Evolutionary conservation across 1,140 invertebrate species (phyloP).

Genomic region (Zaprionus davidi): DNA sequence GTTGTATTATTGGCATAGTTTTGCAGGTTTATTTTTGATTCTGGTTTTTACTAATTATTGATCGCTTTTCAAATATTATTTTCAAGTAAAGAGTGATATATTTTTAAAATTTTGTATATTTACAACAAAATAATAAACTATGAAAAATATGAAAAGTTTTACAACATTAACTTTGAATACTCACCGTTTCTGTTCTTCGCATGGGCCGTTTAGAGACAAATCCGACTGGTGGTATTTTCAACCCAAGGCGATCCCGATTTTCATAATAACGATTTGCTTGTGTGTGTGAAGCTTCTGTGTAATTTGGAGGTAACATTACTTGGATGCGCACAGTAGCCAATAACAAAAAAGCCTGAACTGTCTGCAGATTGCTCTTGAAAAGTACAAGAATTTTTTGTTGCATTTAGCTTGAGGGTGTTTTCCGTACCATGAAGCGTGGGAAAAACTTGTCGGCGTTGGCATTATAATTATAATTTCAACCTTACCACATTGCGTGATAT

Average conservation of each 20-base stretch:
- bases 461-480: slow-evolving; percentile 29
- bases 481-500: slow-evolving; percentile 55
- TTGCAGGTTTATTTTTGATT: too few relatives aligned
- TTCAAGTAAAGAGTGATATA: too few relatives aligned
- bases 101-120: too few relatives aligned
- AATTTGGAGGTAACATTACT: slow-evolving; percentile 50
- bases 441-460: slow-evolving; percentile 39
- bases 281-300: slow-evolving; percentile 34
- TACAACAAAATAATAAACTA: too few relatives aligned
- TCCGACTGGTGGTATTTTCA: slow-evolving; percentile 16
- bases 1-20: too few relatives aligned
- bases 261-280: slow-evolving; percentile 56
- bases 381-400: slow-evolving; percentile 15
- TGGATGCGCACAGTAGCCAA: slow-evolving; percentile 45
- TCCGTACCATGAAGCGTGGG: slow-evolving; percentile 62
- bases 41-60: too few relatives aligned
- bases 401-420: slow-evolving; percentile 60
- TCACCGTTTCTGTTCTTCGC: neutral
- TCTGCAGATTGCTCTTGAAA: slow-evolving; percentile 10
- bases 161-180: neutral
- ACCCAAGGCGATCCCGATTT: slow-evolving; percentile 73
- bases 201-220: slow-evolving; percentile 12
- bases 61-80: too few relatives aligned
- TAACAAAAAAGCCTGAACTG: slow-evolving; percentile 2
- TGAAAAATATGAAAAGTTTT: neutral